Percentiles rank a stretch among this genome's conserved stretches.
phyloP scores from a whole-genome alignment of 2,888 invertebrate genomes.

The Thumatha senex region DNA sequence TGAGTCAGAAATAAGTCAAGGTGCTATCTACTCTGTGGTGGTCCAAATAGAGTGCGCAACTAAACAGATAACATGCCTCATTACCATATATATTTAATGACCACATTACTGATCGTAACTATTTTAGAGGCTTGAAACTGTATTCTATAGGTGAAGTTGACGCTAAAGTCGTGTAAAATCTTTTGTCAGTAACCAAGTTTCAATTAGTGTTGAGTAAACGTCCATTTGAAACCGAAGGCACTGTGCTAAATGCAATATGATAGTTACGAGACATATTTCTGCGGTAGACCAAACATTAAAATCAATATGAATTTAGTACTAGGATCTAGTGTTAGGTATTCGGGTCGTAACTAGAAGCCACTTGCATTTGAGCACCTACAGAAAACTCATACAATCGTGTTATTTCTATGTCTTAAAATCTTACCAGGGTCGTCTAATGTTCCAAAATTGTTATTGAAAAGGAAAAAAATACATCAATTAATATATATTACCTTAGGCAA shows the following conservation, averaged over 20 bases:
- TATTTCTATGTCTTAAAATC: slow-evolving; percentile 51
- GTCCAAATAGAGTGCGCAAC: slow-evolving; percentile 57
- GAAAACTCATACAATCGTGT: slow-evolving; percentile 45
- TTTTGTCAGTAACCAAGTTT: slow-evolving; percentile 13
- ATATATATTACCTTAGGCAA: slow-evolving; percentile 38
- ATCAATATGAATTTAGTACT: slow-evolving; percentile 54
- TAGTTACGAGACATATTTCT: background rate
- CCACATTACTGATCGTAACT: slow-evolving; percentile 11
- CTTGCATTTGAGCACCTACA: slow-evolving; percentile 29
- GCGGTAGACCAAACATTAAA: background rate
- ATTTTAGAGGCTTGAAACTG: slow-evolving; percentile 22
- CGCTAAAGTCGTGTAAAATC: slow-evolving; percentile 4
- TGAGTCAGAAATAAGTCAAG: slow-evolving; percentile 40
- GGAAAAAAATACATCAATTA: slow-evolving; percentile 74
- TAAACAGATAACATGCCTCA: slow-evolving; percentile 60
- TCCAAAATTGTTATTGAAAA: slow-evolving; percentile 78
- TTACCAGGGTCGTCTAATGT: slow-evolving; percentile 80
- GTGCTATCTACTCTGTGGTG: slow-evolving; percentile 62
- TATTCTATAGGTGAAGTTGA: slow-evolving; percentile 21
- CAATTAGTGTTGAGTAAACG: slow-evolving; percentile 11
- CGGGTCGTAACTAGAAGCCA: slow-evolving; percentile 37
- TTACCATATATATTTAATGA: slow-evolving; percentile 46
- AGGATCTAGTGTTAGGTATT: slow-evolving; percentile 24
- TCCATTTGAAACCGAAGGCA: slow-evolving; percentile 2
- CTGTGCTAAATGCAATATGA: slow-evolving; percentile 19